Percentiles rank a stretch among this genome's conserved stretches.
These are phyloP conservation scores for Alligator sinensis DNA, from an alignment of 2,113 vertebrate genomes.

Conservation along the genomic window DNA sequence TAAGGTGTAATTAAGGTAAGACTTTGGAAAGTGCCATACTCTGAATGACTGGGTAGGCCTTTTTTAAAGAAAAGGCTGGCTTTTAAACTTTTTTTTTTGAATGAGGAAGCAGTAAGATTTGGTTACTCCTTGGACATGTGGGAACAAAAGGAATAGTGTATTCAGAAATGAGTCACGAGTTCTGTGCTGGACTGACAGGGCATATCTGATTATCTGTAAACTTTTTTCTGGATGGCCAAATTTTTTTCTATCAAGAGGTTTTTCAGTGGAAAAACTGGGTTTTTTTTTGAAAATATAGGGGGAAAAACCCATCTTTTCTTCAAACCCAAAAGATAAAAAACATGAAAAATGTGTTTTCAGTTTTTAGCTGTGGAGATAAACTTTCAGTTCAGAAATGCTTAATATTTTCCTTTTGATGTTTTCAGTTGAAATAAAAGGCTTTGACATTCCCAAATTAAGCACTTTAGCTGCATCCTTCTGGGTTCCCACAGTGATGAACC, in stretches of 20 bases:
- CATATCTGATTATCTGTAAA: neutral
- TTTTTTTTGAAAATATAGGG: neutral
- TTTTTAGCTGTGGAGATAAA: neutral
- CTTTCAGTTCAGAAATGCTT: neutral
- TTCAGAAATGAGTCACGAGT: neutral
- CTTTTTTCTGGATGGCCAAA: accelerated
- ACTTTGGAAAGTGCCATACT: conserved; percentile 22
- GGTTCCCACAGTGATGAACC: neutral
- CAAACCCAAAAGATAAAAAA: neutral
- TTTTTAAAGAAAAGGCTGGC: neutral
- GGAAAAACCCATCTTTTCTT: neutral
- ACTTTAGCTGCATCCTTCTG: neutral
- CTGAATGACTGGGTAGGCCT: conserved; percentile 1
- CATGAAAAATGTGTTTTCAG: neutral
- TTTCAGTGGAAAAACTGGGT: neutral
- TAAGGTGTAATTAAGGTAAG: conserved; percentile 21
- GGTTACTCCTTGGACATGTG: neutral
- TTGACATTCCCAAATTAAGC: neutral
- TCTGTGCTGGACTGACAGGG: neutral
- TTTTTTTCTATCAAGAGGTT: neutral
- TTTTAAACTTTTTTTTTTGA: conserved; percentile 14
- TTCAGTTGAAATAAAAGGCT: neutral
- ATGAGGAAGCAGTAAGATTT: conserved; percentile 3
- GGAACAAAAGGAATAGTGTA: neutral
- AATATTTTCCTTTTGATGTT: neutral